Evolutionary conservation across 2,888 invertebrate genomes (phyloP).

Genomic region (Clunio marinus): DNA sequence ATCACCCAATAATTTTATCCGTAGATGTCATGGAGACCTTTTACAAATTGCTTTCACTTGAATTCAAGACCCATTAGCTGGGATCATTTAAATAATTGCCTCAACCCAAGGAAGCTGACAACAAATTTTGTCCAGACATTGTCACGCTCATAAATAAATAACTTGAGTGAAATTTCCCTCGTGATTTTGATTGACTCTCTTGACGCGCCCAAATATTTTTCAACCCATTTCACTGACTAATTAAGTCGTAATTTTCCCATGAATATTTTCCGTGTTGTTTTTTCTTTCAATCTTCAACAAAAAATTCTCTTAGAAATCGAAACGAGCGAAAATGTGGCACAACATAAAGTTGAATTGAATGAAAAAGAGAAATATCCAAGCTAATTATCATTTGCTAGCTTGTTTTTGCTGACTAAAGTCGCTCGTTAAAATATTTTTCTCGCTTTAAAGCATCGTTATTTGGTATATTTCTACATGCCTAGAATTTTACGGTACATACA

Average conservation of each 20-base stretch:
- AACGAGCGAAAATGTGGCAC: background rate
- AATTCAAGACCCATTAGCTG: background rate
- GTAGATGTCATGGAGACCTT: background rate
- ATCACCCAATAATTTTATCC: background rate
- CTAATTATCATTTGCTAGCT: constrained; percentile 22
- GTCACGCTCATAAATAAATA: background rate
- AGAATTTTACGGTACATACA: constrained; percentile 29
- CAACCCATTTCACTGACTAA: constrained; percentile 19
- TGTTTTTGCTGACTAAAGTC: background rate
- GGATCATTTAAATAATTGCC: background rate
- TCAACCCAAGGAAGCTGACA: background rate
- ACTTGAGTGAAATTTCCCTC: background rate
- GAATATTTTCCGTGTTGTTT: no score
- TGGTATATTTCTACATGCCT: constrained; percentile 10
- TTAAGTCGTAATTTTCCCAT: constrained; percentile 17
- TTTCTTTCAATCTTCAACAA: no score
- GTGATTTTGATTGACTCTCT: constrained; percentile 27
- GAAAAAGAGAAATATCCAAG: background rate
- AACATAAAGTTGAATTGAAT: background rate
- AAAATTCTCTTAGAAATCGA: no score
- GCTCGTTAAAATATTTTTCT: background rate
- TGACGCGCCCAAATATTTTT: constrained; percentile 20
- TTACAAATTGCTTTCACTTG: background rate
- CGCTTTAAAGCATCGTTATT: constrained; percentile 6
- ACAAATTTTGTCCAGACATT: background rate